A percentile compares a stretch with the other conserved stretches of the same genome.
phyloP scores from a whole-genome alignment of 2,113 vertebrate species.

The Aix galericulata region DNA sequence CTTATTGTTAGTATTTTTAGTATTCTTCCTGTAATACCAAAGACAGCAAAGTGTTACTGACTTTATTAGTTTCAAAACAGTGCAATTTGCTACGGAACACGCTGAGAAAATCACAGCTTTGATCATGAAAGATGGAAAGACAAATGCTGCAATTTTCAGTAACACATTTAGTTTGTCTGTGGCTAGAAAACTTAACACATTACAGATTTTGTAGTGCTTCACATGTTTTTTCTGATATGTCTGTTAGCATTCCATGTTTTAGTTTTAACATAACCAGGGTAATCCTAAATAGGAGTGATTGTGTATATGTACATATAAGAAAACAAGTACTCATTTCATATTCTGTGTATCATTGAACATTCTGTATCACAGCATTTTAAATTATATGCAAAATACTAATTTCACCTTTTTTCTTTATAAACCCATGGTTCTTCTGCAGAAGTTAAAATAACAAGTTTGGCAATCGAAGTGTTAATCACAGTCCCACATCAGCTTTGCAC shows the following conservation, averaged over 20 bases:
- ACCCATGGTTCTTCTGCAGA: accelerated
- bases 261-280: neutral
- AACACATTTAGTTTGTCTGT: neutral
- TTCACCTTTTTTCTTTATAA: neutral
- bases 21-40: neutral
- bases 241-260: neutral
- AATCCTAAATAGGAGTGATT: neutral
- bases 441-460: neutral
- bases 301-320: neutral
- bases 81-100: slow-evolving; percentile 5
- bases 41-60: neutral
- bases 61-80: slow-evolving; percentile 41
- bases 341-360: neutral
- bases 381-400: neutral
- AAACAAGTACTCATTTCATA: neutral
- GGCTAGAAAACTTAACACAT: neutral
- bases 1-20: neutral
- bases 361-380: neutral
- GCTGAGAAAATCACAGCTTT: slow-evolving; percentile 55
- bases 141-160: slow-evolving; percentile 31
- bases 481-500: neutral
- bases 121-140: slow-evolving; percentile 27
- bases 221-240: neutral
- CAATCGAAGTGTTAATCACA: neutral
- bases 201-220: neutral